Conservation (phyloP, 1,140 invertebrate genomes). For the Macrocentrus cingulum region DNA sequence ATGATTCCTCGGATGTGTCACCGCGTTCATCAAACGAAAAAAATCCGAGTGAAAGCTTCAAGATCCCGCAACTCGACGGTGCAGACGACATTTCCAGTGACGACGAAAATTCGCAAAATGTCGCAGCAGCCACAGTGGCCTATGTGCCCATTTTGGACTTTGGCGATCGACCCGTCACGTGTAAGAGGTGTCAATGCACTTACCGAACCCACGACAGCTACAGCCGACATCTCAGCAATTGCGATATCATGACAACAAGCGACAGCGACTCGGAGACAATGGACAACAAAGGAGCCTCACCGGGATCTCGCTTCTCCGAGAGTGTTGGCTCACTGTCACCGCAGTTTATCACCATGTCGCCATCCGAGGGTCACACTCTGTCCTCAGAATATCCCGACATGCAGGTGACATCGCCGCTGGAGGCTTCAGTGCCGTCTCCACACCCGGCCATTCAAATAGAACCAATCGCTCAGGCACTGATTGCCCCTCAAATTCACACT, state of each 20-base stretch:
- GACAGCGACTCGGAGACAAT: constrained; percentile 70
- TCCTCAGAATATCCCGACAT: constrained; percentile 48
- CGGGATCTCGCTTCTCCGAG: constrained; percentile 45
- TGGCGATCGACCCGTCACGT: constrained; percentile 76
- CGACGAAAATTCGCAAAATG: constrained; percentile 43
- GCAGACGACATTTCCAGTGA: constrained; percentile 68
- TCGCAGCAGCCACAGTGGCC: constrained; percentile 48
- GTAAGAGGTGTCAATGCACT: constrained; percentile 82
- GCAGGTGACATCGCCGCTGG: constrained; percentile 48
- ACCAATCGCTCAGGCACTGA: constrained; percentile 50
- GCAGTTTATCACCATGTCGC: constrained; percentile 48
- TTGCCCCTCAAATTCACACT: constrained; percentile 51
- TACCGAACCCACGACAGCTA: constrained; percentile 87
- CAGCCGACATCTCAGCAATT: constrained; percentile 77
- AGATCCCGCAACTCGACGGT: constrained; percentile 74
- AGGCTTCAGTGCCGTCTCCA: constrained; percentile 50
- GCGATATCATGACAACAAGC: constrained; percentile 74
- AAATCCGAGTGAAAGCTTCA: constrained; percentile 37
- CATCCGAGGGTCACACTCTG: constrained; percentile 48
- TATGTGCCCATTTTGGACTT: constrained; percentile 30
- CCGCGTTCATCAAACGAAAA: constrained; percentile 12
- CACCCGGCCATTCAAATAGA: constrained; percentile 51
- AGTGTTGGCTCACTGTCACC: constrained; percentile 45
- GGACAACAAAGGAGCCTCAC: constrained; percentile 48
- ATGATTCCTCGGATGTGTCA: too few species aligned